Conservation (phyloP, 2,888 invertebrate genomes). For the Aphidius colemani region DNA sequence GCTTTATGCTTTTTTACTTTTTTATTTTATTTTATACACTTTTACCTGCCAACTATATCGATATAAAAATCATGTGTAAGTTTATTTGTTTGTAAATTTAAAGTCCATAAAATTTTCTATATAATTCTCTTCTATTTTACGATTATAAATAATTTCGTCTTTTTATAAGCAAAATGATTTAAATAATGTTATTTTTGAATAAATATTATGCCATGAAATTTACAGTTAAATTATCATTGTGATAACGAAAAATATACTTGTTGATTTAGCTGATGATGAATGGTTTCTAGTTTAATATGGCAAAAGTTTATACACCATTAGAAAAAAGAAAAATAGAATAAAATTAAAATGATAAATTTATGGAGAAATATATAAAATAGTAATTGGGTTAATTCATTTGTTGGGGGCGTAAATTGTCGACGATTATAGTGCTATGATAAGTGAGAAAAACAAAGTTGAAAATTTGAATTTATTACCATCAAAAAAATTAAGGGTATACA, state of each 20-base stretch:
- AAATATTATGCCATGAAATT: too few relatives aligned
- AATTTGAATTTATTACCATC: constrained; percentile 18
- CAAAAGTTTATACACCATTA: constrained; percentile 10
- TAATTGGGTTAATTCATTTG: constrained; percentile 35
- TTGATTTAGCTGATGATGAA: constrained; percentile 20
- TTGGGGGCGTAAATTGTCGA: constrained; percentile 27
- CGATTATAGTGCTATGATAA: constrained; percentile 28
- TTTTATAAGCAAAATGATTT: too few relatives aligned
- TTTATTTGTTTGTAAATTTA: too few relatives aligned
- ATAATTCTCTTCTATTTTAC: too few relatives aligned
- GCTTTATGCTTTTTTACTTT: constrained; percentile 25
- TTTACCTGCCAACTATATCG: too few relatives aligned
- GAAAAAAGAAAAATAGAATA: constrained; percentile 13
- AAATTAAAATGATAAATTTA: neutral
- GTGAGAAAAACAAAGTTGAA: constrained; percentile 9
- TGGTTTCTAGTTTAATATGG: neutral
- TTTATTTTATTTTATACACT: too few relatives aligned
- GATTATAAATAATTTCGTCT: too few relatives aligned
- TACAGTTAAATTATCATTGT: too few relatives aligned
- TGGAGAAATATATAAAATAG: constrained; percentile 19
- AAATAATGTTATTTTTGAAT: too few relatives aligned
- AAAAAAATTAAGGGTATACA: too few relatives aligned
- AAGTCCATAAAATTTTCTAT: too few relatives aligned
- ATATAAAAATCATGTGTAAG: too few relatives aligned
- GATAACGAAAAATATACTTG: neutral